Evolutionary conservation across 2,113 vertebrate species (phyloP).

Genomic region (Suricata suricatta): DNA sequence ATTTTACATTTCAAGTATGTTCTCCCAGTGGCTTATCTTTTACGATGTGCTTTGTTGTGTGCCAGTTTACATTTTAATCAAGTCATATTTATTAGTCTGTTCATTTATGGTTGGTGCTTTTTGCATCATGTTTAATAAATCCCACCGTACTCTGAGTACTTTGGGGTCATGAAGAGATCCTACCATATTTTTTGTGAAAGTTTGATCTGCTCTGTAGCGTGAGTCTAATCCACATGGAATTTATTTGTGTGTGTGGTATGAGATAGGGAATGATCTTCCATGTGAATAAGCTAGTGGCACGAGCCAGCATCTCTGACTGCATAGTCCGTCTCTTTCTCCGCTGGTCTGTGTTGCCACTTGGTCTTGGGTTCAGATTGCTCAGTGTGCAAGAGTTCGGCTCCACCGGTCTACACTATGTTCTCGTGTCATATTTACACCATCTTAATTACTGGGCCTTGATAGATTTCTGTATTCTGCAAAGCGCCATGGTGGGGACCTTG

Average conservation of each 20-base stretch:
- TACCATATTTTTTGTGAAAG: constrained; percentile 6
- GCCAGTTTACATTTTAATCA: constrained; percentile 11
- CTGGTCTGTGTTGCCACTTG: not conserved
- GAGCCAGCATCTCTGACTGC: not conserved
- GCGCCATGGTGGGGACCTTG: not conserved
- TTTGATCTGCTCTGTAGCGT: not conserved
- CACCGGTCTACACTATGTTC: not conserved
- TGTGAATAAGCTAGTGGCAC: not conserved
- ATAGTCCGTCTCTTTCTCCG: not conserved
- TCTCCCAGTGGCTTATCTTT: constrained; percentile 25
- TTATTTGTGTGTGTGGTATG: constrained; percentile 24
- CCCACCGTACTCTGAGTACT: not conserved
- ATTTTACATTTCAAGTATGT: not conserved
- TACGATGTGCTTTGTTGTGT: not conserved
- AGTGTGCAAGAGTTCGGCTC: not conserved
- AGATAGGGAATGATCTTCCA: not conserved
- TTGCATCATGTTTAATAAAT: constrained; percentile 37
- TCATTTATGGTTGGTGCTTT: not conserved
- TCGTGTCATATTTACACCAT: not conserved
- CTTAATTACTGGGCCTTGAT: not conserved
- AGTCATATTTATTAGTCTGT: constrained; percentile 21
- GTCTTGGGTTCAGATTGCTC: not conserved
- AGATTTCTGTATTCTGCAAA: not conserved
- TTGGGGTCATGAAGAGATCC: constrained; percentile 28
- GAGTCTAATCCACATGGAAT: constrained; percentile 13